Conservation (phyloP, 2,888 invertebrate genomes). For the Plebejus argus region DNA sequence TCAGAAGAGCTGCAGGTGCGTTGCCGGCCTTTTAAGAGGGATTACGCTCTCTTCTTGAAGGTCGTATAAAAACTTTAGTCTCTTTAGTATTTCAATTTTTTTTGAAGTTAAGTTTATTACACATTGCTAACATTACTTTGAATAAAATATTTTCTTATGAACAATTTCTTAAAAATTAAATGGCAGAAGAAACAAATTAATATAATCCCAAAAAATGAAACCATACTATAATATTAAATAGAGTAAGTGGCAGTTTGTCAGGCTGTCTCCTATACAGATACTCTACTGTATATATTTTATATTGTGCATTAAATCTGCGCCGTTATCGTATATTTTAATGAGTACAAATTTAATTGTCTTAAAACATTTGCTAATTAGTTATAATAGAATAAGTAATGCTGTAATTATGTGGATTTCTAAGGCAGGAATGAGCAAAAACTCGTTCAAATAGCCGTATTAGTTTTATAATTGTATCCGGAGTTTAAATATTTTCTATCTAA, state of each 20-base stretch:
- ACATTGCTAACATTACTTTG: too few species aligned
- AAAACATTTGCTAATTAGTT: slow-evolving; percentile 27
- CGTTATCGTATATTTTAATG: background rate
- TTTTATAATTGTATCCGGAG: slow-evolving; percentile 30
- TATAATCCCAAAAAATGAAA: too few species aligned
- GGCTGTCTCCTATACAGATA: background rate
- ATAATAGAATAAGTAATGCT: slow-evolving; percentile 30
- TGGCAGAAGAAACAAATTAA: too few species aligned
- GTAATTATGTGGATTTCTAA: slow-evolving; percentile 32
- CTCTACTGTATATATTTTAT: background rate
- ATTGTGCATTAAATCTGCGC: background rate
- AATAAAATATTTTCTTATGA: too few species aligned
- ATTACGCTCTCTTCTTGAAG: too few species aligned
- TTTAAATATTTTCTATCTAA: background rate
- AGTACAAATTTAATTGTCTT: slow-evolving; percentile 16
- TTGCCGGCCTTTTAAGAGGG: too few species aligned
- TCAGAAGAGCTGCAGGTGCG: too few species aligned
- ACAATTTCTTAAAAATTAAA: too few species aligned
- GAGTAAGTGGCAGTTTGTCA: background rate
- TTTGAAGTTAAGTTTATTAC: too few species aligned
- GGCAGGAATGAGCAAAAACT: slow-evolving; percentile 10
- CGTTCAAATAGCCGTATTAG: slow-evolving; percentile 24
- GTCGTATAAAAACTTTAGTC: too few species aligned
- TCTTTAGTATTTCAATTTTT: too few species aligned
- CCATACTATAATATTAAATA: too few species aligned